Evolutionary conservation across 2,888 invertebrate genomes (phyloP).

Genomic region (Perithous albicinctus): DNA sequence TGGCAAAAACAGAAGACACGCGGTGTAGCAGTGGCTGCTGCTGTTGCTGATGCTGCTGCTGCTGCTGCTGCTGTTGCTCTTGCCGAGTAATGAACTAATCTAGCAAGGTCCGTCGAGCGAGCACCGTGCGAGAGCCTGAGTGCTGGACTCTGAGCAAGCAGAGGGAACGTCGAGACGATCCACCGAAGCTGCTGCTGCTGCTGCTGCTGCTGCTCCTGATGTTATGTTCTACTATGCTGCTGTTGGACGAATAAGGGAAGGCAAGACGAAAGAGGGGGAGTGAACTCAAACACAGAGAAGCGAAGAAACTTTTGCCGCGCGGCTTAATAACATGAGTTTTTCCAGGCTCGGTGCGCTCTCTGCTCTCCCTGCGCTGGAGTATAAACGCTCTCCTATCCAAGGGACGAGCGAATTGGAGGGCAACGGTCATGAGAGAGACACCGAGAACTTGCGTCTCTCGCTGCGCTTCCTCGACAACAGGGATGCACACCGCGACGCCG

Average conservation of each 20-base stretch:
- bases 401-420: not conserved
- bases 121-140: constrained; percentile 33
- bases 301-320: constrained; percentile 75
- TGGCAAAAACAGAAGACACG: constrained; percentile 81
- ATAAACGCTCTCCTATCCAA: not conserved
- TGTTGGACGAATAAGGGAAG: constrained; percentile 40
- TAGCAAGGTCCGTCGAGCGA: constrained; percentile 71
- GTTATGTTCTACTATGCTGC: not conserved
- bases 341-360: constrained; percentile 70
- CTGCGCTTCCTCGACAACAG: not conserved
- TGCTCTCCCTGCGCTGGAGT: constrained; percentile 1
- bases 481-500: not conserved
- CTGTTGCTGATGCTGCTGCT: too few species aligned
- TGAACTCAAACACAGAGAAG: constrained; percentile 51
- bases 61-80: constrained; percentile 42
- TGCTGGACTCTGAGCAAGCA: constrained; percentile 42
- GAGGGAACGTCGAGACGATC: constrained; percentile 58
- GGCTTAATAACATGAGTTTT: constrained; percentile 83
- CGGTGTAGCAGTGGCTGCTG: constrained; percentile 58
- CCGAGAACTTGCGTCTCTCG: not conserved
- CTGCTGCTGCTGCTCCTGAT: not conserved
- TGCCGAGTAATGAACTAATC: constrained; percentile 83
- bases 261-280: constrained; percentile 58
- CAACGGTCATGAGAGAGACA: not conserved
- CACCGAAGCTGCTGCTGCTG: constrained; percentile 1